A percentile compares a stretch with the other conserved stretches of the same genome.
These are phyloP conservation scores for Vulpes vulpes DNA, from an alignment of 2,113 vertebrate genomes.

Conservation along the genomic window DNA sequence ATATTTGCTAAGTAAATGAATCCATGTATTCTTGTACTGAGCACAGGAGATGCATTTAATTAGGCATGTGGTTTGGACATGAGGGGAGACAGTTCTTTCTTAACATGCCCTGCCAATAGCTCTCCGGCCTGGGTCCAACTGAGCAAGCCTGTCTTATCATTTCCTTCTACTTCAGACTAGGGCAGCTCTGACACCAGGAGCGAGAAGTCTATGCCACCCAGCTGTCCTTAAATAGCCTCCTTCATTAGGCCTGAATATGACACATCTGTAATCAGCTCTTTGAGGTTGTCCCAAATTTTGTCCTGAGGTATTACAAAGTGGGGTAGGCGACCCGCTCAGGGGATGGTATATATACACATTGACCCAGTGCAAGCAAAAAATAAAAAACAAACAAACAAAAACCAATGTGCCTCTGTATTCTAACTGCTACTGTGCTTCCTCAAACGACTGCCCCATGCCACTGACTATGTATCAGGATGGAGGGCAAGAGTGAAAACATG, in stretches of 20 bases:
- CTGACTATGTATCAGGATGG: not conserved
- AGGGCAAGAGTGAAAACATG: not conserved
- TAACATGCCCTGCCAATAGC: accelerated
- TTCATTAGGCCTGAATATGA: not conserved
- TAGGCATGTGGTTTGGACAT: not conserved
- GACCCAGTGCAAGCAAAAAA: not conserved
- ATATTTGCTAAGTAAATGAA: not conserved
- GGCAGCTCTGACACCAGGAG: not conserved
- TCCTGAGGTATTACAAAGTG: not conserved
- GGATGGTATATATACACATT: not conserved
- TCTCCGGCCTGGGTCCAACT: not conserved
- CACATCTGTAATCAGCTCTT: not conserved
- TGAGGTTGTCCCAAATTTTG: not conserved
- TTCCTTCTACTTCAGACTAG: not conserved
- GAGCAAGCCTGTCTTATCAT: not conserved
- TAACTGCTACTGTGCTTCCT: not conserved
- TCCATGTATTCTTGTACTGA: not conserved
- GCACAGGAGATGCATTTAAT: not conserved
- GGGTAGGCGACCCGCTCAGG: not conserved
- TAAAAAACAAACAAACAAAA: not conserved
- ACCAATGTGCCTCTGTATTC: not conserved
- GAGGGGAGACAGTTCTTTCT: not conserved
- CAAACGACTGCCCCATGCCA: not conserved
- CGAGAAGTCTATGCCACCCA: not conserved
- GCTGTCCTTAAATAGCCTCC: not conserved